phyloP scores from a whole-genome alignment of 2,888 invertebrate genomes.

The Parnassius smintheus region DNA sequence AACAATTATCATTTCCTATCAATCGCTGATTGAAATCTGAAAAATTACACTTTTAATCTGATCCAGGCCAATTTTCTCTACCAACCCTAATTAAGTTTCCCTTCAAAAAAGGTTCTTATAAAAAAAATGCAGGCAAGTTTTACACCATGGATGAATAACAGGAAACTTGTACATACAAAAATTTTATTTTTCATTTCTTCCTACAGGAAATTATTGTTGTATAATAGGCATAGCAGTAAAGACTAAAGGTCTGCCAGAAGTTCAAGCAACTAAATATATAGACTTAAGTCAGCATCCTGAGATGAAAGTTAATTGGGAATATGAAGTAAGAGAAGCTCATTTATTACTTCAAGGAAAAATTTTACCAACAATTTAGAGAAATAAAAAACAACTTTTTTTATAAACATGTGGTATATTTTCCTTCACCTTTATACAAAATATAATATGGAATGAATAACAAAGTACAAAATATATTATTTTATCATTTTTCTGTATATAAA shows the following conservation, averaged over 20 bases:
- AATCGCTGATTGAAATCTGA: too few species aligned
- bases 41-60: too few species aligned
- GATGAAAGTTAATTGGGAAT: slow-evolving; percentile 63
- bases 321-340: slow-evolving; percentile 65
- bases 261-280: slow-evolving; percentile 66
- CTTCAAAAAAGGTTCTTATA: too few species aligned
- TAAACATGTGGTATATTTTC: slow-evolving; percentile 34
- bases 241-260: slow-evolving; percentile 66
- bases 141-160: too few species aligned
- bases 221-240: slow-evolving; percentile 65
- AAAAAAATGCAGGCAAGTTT: too few species aligned
- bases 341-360: slow-evolving; percentile 58
- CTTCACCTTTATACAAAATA: slow-evolving; percentile 37
- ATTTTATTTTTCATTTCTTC: slow-evolving; percentile 26
- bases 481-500: too few species aligned
- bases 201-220: slow-evolving; percentile 67
- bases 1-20: too few species aligned
- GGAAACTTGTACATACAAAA: too few species aligned
- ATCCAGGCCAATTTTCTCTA: too few species aligned
- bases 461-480: slow-evolving; percentile 24
- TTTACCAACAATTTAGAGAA: slow-evolving; percentile 41
- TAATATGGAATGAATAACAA: slow-evolving; percentile 29
- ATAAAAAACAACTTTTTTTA: slow-evolving; percentile 28
- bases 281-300: slow-evolving; percentile 57
- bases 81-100: too few species aligned